Evolutionary conservation across 2,888 invertebrate genomes (phyloP).

Genomic region (Clostera curtula): DNA sequence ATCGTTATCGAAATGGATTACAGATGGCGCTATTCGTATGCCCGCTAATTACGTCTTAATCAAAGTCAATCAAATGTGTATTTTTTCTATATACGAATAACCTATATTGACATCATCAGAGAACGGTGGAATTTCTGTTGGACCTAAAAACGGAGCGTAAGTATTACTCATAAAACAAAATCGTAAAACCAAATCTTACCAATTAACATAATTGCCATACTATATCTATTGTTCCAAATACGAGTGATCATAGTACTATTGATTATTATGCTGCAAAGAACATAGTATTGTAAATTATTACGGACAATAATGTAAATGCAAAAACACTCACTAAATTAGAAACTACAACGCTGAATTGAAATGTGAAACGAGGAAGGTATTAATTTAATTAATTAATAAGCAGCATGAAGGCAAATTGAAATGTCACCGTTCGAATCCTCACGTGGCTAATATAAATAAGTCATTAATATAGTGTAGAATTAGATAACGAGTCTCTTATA

Average conservation of each 20-base stretch:
- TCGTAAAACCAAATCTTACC: conserved; percentile 37
- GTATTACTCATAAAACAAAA: conserved; percentile 33
- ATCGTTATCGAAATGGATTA: no score
- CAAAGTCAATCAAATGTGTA: no score
- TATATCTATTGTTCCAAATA: conserved; percentile 28
- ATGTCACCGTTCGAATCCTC: conserved; percentile 13
- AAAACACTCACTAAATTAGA: conserved; percentile 30
- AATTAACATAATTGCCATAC: conserved; percentile 22
- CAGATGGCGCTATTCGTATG: no score
- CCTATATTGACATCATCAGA: no score
- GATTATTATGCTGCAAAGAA: conserved; percentile 39
- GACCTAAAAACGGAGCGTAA: no score
- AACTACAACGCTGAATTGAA: conserved; percentile 13
- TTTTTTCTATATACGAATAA: no score
- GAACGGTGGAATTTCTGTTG: no score
- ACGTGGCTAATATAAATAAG: conserved; percentile 12
- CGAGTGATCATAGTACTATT: conserved; percentile 19
- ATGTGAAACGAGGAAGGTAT: no score
- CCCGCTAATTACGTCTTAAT: no score
- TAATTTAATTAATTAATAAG: no score
- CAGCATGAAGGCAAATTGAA: conserved; percentile 29
- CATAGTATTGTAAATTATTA: conserved; percentile 18
- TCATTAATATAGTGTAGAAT: conserved; percentile 17
- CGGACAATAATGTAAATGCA: conserved; percentile 37
- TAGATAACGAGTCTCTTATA: conserved; percentile 18